A percentile compares a stretch with the other conserved stretches of the same genome.
Conservation (phyloP, 2,888 invertebrate species). For the Hermaeophaga mercurialis region DNA sequence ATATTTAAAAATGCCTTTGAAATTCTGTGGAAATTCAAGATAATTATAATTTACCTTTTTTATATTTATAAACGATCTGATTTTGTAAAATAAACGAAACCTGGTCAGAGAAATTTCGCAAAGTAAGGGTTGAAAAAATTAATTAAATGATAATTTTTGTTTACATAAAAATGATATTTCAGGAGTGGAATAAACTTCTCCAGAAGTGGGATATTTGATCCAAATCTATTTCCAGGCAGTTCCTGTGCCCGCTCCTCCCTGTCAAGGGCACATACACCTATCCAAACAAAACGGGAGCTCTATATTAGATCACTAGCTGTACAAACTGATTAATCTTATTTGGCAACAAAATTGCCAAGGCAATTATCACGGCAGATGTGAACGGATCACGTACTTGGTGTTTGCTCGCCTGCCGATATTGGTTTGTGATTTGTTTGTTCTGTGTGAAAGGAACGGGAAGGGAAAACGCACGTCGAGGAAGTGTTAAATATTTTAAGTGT, state of each 20-base stretch:
- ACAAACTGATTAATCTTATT: constrained; percentile 52
- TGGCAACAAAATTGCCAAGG: constrained; percentile 49
- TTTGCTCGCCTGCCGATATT: constrained; percentile 35
- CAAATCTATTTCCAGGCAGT: not conserved
- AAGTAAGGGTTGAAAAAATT: too few species aligned
- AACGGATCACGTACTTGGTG: constrained; percentile 36
- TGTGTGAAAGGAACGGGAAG: constrained; percentile 6
- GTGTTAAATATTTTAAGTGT: constrained; percentile 1
- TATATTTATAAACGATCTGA: too few species aligned
- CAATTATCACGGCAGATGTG: constrained; percentile 40
- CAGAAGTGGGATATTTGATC: not conserved
- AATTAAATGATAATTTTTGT: too few species aligned
- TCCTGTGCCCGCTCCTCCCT: not conserved
- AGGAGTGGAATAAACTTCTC: not conserved
- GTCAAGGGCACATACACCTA: constrained; percentile 22
- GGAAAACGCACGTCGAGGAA: not conserved
- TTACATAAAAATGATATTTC: too few species aligned
- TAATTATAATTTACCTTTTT: too few species aligned
- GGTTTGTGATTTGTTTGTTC: constrained; percentile 37
- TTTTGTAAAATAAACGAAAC: too few species aligned
- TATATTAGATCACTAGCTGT: constrained; percentile 48
- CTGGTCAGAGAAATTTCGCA: too few species aligned
- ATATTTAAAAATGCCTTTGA: too few species aligned
- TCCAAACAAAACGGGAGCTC: constrained; percentile 43
- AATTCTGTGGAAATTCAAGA: too few species aligned